These are phyloP conservation scores for Halichondria panicea DNA, from an alignment of 37 sponge, comb jelly and placozoan species.

Conservation along the genomic window DNA sequence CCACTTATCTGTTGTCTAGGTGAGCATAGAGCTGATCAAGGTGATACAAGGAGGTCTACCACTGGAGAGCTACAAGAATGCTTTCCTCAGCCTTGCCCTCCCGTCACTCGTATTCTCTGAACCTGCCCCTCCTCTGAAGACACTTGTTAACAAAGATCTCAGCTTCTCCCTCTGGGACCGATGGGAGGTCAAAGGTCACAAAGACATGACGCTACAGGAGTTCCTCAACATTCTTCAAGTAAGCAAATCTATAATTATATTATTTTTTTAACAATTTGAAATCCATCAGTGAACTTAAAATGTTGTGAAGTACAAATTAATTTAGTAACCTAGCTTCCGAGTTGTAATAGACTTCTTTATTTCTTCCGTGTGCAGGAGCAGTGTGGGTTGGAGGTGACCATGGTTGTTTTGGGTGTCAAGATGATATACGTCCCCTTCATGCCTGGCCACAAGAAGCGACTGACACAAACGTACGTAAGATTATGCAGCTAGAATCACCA, in stretches of 20 bases:
- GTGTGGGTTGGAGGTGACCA: constrained; percentile 70
- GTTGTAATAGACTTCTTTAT: not conserved
- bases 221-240: constrained; percentile 71
- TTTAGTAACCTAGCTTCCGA: not conserved
- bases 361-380: constrained; percentile 22
- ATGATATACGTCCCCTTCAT: constrained; percentile 95
- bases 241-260: not conserved
- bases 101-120: constrained; percentile 88
- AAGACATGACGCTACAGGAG: constrained; percentile 67
- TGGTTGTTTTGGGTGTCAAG: constrained; percentile 92
- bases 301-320: not conserved
- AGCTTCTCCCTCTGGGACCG: constrained; percentile 90
- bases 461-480: constrained; percentile 73
- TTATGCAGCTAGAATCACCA: not conserved
- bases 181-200: constrained; percentile 87
- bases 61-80: constrained; percentile 74
- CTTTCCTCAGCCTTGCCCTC: constrained; percentile 92
- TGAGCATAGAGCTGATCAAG: constrained; percentile 92
- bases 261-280: not conserved
- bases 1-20: constrained; percentile 27
- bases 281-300: not conserved
- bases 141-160: constrained; percentile 48
- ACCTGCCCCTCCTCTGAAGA: constrained; percentile 78
- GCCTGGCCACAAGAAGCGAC: constrained; percentile 87
- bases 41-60: constrained; percentile 64